A percentile compares a stretch with the other conserved stretches of the same genome.
These are phyloP conservation scores for cattle (Bos taurus) DNA, from an alignment of 2,113 vertebrate genomes.

Conservation along the genomic window DNA sequence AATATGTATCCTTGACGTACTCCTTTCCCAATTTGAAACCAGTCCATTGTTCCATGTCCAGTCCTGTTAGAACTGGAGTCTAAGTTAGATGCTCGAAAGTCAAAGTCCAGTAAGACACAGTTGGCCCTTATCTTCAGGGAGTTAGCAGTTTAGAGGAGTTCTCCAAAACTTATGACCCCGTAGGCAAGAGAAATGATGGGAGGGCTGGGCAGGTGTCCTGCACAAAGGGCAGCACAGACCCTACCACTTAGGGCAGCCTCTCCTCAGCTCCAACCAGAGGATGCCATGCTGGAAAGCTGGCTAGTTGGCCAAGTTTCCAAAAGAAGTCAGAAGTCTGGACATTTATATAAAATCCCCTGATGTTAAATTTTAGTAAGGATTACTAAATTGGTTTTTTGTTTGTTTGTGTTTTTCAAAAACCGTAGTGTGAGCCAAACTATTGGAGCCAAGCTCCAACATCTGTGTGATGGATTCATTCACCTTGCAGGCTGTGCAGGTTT, in stretches of 20 bases:
- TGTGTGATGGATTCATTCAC: background rate
- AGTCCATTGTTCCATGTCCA: no score
- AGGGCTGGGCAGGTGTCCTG: accelerated
- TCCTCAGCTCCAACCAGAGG: background rate
- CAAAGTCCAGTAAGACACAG: background rate
- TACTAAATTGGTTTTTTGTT: background rate
- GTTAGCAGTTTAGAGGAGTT: background rate
- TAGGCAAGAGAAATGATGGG: background rate
- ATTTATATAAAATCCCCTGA: background rate
- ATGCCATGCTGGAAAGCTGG: background rate
- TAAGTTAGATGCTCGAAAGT: background rate
- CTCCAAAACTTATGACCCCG: background rate
- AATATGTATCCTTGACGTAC: no score
- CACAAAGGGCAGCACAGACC: accelerated
- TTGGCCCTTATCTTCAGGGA: background rate
- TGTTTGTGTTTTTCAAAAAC: background rate
- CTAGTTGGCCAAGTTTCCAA: background rate
- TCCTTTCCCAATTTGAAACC: no score
- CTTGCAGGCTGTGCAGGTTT: no score
- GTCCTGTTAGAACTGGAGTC: no score
- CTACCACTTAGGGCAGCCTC: background rate
- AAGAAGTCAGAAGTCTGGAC: background rate
- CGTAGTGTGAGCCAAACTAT: background rate
- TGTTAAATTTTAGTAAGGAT: background rate
- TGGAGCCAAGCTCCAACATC: background rate